These are phyloP conservation scores for Simalia tracyae DNA, from an alignment of 2,797 vertebrate genomes.

Conservation along the genomic window DNA sequence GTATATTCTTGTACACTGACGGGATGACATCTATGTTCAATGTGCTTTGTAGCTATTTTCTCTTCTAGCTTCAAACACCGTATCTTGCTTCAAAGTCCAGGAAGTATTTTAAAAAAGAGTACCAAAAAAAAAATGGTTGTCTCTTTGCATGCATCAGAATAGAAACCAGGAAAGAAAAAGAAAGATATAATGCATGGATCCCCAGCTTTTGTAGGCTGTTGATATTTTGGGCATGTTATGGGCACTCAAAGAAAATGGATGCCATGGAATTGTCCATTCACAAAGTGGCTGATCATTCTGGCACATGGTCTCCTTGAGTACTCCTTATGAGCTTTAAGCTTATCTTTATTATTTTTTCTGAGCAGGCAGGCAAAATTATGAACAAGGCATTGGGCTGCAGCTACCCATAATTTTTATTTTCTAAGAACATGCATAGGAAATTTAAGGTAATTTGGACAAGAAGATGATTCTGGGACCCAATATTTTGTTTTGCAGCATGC, in stretches of 20 bases:
- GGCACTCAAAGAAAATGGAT: neutral
- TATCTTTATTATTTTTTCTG: neutral
- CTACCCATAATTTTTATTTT: neutral
- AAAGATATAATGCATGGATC: neutral
- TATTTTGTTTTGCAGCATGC: neutral
- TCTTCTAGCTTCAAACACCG: neutral
- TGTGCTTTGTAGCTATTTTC: neutral
- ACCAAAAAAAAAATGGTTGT: neutral
- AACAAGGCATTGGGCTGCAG: neutral
- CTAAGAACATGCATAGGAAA: neutral
- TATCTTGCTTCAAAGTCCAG: neutral
- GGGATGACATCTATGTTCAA: neutral
- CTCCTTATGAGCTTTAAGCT: neutral
- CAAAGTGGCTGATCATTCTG: neutral
- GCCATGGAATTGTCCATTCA: neutral
- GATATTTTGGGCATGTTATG: neutral
- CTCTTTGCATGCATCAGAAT: neutral
- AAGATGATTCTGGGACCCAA: neutral
- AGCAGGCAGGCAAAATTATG: neutral
- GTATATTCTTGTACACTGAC: conserved; percentile 8
- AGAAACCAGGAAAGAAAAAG: neutral
- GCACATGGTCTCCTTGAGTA: neutral
- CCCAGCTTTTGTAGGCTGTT: no score
- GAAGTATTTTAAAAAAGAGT: neutral
- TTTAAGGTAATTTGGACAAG: neutral